Evolutionary conservation across 2,888 invertebrate genomes (phyloP), one percentile per base, ranked within the genome.

Genomic region (Unio pictorum): DNA sequence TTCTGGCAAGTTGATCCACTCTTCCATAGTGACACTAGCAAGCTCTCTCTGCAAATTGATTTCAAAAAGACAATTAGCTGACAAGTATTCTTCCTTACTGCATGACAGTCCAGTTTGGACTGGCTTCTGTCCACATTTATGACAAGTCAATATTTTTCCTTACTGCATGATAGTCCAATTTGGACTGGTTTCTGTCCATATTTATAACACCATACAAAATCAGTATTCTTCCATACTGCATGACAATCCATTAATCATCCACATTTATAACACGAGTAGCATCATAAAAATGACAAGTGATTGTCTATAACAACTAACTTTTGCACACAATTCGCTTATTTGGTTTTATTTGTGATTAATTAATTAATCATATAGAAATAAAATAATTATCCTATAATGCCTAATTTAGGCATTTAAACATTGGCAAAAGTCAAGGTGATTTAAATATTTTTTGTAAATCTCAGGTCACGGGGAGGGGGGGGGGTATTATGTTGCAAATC

Each of bases 1-100:
- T 91, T 99, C 99, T 0, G 99, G 99, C 76, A 99, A 95, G 64
- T 95, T 95, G 66, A 95, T 94, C 99, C 99, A 99, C 88, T 99
- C 98, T 73, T 96, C 96, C 84, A 95, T 95, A 0, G 94, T 94
- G 0, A 99, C 92, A 57, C 88, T 87, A 2, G 90, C 89, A 70
- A 93, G 84, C 74, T 91, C 91, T 81, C 92, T 84, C 89, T 90
- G 74, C 58, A 76, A 83, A 57, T 28, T 56, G 34, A 18, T 64
- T 17, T n/a, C 18, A 26, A 57, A 26, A 57, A 23, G 23, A 30
- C n/a, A 17, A 54, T 17, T 45, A 54, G 34, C 7, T 18, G n/a
- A 54, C 45, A 20, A 23, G 8, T 17, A 11, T 63, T 45, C 3
- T n/a, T 28, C 28, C 11, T 62, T 62, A 28, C 17, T 17, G 62